Percentiles rank a stretch among this genome's conserved stretches.
These are phyloP conservation scores for Cygnus atratus DNA, from an alignment of 2,113 vertebrate species.

Conservation along the genomic window DNA sequence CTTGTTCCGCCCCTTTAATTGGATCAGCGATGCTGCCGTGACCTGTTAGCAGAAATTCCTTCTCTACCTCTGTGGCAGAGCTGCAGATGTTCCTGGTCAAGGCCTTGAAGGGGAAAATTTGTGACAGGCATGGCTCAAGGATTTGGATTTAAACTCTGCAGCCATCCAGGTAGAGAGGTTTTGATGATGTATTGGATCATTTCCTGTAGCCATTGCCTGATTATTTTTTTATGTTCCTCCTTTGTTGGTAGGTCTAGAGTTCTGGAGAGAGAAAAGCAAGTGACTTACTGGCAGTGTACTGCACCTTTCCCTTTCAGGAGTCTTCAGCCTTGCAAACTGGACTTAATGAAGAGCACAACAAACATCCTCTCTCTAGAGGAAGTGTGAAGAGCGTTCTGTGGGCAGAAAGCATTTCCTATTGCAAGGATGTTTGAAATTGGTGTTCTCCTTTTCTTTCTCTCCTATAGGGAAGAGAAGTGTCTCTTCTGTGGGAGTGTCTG, in stretches of 20 bases:
- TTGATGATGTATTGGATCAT: background rate
- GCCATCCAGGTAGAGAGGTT: background rate
- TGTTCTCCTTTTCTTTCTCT: background rate
- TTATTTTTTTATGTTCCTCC: background rate
- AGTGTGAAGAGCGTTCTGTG: background rate
- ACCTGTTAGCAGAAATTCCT: conserved; percentile 4
- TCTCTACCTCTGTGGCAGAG: background rate
- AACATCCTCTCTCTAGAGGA: background rate
- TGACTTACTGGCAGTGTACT: background rate
- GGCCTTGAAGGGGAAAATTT: background rate
- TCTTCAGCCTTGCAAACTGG: background rate
- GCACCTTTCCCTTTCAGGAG: background rate
- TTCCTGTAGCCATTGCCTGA: background rate
- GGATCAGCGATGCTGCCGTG: conserved; percentile 2
- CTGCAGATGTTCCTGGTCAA: background rate
- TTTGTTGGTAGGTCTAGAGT: background rate
- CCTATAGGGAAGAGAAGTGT: background rate
- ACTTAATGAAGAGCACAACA: background rate
- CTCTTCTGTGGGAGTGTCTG: background rate
- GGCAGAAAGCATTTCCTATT: background rate
- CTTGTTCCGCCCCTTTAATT: conserved; percentile 7
- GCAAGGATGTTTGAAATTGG: background rate
- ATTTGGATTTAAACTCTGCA: background rate
- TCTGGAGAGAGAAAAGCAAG: background rate
- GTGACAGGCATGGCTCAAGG: background rate